phyloP scores from a whole-genome alignment of 2,888 invertebrate species.

The Marronus borbonicus region DNA sequence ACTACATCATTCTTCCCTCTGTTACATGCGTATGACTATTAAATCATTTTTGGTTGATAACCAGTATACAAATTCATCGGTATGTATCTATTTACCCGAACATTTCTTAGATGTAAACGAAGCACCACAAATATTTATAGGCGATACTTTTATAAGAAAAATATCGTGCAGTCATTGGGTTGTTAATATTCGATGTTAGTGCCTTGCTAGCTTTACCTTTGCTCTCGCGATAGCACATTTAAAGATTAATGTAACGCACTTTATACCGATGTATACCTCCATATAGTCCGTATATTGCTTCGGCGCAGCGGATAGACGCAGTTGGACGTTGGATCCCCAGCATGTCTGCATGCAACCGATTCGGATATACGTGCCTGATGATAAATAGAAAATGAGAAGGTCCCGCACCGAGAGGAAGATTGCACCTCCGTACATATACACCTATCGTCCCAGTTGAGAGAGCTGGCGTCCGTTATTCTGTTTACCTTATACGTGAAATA shows the following conservation, averaged over 20 bases:
- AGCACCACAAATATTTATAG: not conserved
- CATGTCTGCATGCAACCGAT: constrained; percentile 31
- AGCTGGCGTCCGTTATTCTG: constrained; percentile 22
- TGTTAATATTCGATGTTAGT: constrained; percentile 16
- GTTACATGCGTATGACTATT: too few species aligned
- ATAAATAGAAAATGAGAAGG: constrained; percentile 44
- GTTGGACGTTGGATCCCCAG: constrained; percentile 12
- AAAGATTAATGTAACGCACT: constrained; percentile 22
- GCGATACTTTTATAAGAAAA: not conserved
- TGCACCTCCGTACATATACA: constrained; percentile 30
- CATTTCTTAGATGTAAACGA: too few species aligned
- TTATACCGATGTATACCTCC: not conserved
- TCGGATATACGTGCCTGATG: constrained; percentile 30
- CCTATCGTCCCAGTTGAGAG: constrained; percentile 3
- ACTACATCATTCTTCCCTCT: too few species aligned
- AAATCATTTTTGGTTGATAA: too few species aligned
- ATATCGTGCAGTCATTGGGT: not conserved
- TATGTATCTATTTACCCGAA: too few species aligned
- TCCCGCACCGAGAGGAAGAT: constrained; percentile 35
- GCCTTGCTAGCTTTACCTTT: not conserved
- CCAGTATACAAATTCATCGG: too few species aligned
- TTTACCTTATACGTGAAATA: constrained; percentile 48
- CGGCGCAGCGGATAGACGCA: constrained; percentile 20
- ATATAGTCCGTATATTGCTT: not conserved
- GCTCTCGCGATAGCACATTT: constrained; percentile 1